A percentile compares a stretch with the other conserved stretches of the same genome.
phyloP scores from a whole-genome alignment of 2,888 invertebrate genomes.

The Brachynemurus nebulosus region DNA sequence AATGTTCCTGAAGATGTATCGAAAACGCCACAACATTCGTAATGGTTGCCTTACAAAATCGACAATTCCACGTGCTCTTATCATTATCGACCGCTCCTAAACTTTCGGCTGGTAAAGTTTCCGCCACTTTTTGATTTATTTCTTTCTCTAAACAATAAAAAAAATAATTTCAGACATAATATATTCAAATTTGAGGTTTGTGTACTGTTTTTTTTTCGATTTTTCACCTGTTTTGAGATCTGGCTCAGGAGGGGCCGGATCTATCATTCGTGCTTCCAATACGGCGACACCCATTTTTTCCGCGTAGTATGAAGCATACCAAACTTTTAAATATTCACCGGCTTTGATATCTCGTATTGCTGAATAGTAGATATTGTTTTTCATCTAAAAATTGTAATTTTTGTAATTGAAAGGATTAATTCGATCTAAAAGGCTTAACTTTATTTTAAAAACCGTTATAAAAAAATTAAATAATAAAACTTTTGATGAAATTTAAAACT shows the following conservation, averaged over 20 bases:
- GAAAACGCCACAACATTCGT: constrained; percentile 30
- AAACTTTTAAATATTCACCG: constrained; percentile 39
- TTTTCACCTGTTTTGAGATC: no score
- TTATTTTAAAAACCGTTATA: no score
- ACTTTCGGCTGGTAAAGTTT: constrained; percentile 22
- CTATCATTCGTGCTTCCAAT: constrained; percentile 7
- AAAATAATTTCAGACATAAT: no score
- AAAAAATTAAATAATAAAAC: no score
- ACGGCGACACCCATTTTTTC: constrained; percentile 32
- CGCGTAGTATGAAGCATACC: constrained; percentile 45
- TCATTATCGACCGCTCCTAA: constrained; percentile 23
- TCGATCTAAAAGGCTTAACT: no score
- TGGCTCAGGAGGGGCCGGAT: no score
- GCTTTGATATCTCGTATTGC: constrained; percentile 30
- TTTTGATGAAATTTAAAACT: no score
- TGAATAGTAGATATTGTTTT: constrained; percentile 32
- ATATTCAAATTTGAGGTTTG: not conserved
- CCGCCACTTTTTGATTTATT: constrained; percentile 20
- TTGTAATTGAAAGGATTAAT: no score
- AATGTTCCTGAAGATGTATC: constrained; percentile 31
- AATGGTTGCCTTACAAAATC: constrained; percentile 31
- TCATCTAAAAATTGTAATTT: constrained; percentile 29
- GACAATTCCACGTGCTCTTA: constrained; percentile 31
- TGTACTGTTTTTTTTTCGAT: not conserved
- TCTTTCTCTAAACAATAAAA: no score